Evolutionary conservation across 2,888 invertebrate species (phyloP), one percentile per base, ranked within the genome.

Genomic region (Camptogramma bilineatum): DNA sequence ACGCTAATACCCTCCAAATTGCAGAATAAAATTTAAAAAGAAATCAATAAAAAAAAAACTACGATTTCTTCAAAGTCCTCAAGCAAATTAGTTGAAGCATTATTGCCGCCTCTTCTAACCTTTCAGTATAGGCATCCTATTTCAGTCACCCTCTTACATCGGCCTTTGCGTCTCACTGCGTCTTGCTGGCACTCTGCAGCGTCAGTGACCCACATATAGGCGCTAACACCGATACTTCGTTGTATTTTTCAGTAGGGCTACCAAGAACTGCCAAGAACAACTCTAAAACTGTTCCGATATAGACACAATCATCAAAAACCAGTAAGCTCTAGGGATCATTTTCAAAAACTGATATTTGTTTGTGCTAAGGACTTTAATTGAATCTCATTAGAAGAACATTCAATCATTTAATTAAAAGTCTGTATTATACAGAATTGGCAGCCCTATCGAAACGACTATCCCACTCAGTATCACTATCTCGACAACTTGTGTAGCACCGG

Each of bases 171-270:
- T 80, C 81, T 84, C 79, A 76, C 82, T 84, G 82, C 57, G 34
- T 62, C 65, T 65, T 62, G 58, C 65, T 66, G 57, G 65, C 65
- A 65, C 62, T 58, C 79, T 75, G 81, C 84, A 83, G 77, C 81
- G 79, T 73, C 81, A 76, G 76, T 91, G 91, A 89, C 91, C 90
- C 83, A 91, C 79, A 87, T 91, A 51, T 48, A 78, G 70, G 76
- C 80, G 75, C 77, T 80, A 80, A 77, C 77, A 78, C 74, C 73
- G 76, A 77, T 80, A 79, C 78, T 39, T 10, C 54, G 72, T 75
- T 79, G 71, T 77, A 78, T 81, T 81, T 78, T 70, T 68, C 66
- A 53, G 7, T 71, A 81, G 79, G 78, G 78, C 66, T 77, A 64
- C 42, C 61, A 7, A 31, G 13, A 10, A 31, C 21, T 46, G 8